Percentiles rank a stretch among this genome's conserved stretches.
phyloP scores from a whole-genome alignment of 2,113 vertebrate genomes.

The Scolopax mira region DNA sequence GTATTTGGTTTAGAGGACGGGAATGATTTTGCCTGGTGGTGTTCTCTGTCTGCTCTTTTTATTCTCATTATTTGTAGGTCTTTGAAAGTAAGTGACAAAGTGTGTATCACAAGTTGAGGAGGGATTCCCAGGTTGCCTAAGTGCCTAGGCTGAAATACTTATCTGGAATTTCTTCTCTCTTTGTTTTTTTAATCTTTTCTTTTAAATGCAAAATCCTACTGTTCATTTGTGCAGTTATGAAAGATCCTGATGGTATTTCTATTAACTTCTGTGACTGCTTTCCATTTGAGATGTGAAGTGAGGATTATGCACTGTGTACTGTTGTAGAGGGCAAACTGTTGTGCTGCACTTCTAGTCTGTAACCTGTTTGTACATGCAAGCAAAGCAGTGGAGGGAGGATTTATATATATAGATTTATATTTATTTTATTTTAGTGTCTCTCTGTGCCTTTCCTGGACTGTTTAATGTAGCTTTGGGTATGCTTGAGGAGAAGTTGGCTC shows the following conservation, averaged over 20 bases:
- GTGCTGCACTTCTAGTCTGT: not conserved
- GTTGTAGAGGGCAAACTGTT: not conserved
- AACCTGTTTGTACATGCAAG: not conserved
- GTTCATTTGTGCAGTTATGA: not conserved
- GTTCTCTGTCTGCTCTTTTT: not conserved
- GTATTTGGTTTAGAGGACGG: not conserved
- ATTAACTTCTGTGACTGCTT: not conserved
- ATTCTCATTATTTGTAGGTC: not conserved
- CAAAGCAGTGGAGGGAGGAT: not conserved
- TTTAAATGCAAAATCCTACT: not conserved
- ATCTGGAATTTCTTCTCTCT: not conserved
- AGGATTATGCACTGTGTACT: not conserved
- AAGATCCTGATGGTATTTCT: not conserved
- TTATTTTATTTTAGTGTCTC: not conserved
- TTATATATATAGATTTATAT: too few species aligned
- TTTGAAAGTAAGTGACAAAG: not conserved
- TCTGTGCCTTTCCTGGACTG: not conserved
- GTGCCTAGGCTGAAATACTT: not conserved
- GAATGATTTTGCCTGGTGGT: not conserved
- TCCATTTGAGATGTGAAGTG: not conserved
- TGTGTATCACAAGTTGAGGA: not conserved
- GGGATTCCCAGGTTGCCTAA: not conserved
- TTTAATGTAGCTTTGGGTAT: not conserved
- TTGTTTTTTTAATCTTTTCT: not conserved
- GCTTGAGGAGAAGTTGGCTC: not conserved